Conservation (phyloP, 2,113 vertebrate genomes). For the Vimba vimba region DNA sequence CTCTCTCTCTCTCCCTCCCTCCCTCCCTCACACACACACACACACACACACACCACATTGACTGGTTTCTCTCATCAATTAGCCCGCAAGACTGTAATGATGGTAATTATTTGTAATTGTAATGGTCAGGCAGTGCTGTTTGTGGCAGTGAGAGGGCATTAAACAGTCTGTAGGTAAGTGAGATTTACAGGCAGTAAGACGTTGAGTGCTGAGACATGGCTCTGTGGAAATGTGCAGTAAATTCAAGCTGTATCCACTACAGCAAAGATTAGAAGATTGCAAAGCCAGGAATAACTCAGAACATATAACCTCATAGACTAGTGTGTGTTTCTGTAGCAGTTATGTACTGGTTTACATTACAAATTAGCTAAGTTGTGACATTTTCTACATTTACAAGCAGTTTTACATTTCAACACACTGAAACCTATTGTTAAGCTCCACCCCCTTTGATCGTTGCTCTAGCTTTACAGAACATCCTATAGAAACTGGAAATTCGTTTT, state of each 20-base stretch:
- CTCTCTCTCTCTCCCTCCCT: too few species aligned
- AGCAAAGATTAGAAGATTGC: slow-evolving; percentile 22
- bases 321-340: neutral
- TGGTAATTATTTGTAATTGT: slow-evolving; percentile 56
- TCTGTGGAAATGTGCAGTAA: slow-evolving; percentile 28
- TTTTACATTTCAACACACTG: too few species aligned
- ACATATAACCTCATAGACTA: slow-evolving; percentile 10
- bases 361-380: neutral
- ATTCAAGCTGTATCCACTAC: slow-evolving; percentile 12
- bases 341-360: neutral
- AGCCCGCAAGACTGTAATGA: slow-evolving; percentile 55
- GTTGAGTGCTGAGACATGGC: slow-evolving; percentile 45
- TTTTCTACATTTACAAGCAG: too few species aligned
- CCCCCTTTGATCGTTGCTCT: neutral
- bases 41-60: slow-evolving; percentile 32
- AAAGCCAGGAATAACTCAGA: slow-evolving; percentile 18
- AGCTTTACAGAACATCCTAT: neutral
- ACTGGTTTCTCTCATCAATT: slow-evolving; percentile 58
- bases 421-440: neutral
- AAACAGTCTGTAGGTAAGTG: slow-evolving; percentile 45
- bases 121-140: slow-evolving; percentile 49
- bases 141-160: slow-evolving; percentile 47
- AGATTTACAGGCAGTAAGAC: slow-evolving; percentile 46
- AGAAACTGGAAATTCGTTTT: neutral
- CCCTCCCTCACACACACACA: slow-evolving; percentile 25